Evolutionary conservation across 2,113 vertebrate genomes (phyloP).

Genomic region (Hyaena hyaena): DNA sequence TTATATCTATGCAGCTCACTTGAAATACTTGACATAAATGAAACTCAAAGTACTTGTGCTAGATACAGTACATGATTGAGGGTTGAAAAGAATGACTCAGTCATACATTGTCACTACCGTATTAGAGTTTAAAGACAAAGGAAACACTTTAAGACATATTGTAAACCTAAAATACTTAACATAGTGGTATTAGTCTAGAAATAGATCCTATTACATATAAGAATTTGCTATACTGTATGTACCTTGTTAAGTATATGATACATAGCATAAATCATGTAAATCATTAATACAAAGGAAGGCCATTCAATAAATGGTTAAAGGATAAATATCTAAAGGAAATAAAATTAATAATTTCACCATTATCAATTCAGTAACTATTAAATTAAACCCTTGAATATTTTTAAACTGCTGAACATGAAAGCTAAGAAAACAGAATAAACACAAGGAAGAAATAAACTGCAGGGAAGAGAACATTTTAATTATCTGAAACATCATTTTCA

Average conservation of each 20-base stretch:
- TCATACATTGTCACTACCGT: not conserved
- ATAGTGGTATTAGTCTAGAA: not conserved
- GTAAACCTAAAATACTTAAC: not conserved
- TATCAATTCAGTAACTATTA: not conserved
- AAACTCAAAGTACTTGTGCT: not conserved
- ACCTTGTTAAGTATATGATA: not conserved
- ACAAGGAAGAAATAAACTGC: not conserved
- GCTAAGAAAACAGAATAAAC: not conserved
- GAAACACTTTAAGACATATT: not conserved
- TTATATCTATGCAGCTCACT: not conserved
- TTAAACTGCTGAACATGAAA: not conserved
- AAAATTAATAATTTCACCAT: not conserved
- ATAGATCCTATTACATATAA: not conserved
- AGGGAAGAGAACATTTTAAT: not conserved
- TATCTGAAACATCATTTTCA: not conserved
- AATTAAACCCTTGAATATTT: conserved; percentile 39
- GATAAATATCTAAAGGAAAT: not conserved
- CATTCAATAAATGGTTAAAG: not conserved
- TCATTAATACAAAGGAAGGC: not conserved
- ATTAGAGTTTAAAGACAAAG: not conserved
- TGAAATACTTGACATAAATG: not conserved
- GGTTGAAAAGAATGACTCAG: not conserved
- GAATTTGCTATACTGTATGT: not conserved
- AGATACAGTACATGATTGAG: not conserved
- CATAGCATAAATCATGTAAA: not conserved